These are phyloP conservation scores for Dipodomys merriami DNA, from an alignment of 2,113 vertebrate genomes.

Conservation along the genomic window DNA sequence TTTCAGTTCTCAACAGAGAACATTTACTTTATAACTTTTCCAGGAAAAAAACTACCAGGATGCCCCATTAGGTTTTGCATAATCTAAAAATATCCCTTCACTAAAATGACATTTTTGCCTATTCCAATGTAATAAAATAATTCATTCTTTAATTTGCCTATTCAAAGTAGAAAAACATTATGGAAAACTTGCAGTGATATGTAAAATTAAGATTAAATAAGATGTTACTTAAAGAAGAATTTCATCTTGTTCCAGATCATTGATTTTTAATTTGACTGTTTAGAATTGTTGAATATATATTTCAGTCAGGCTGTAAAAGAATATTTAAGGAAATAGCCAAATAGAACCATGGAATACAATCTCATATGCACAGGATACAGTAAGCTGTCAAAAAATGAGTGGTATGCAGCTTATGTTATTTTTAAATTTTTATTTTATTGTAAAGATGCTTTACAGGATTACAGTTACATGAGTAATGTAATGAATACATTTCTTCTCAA, in stretches of 20 bases:
- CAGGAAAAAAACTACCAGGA: conserved; percentile 34
- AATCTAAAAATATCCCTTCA: conserved; percentile 50
- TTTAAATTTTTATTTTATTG: no score
- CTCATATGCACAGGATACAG: not conserved
- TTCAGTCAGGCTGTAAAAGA: not conserved
- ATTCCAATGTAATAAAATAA: not conserved
- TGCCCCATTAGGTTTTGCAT: not conserved
- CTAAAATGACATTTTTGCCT: not conserved
- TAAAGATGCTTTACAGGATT: no score
- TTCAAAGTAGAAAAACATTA: not conserved
- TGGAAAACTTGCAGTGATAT: not conserved
- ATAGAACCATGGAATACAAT: not conserved
- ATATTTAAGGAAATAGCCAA: not conserved
- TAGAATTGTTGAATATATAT: not conserved
- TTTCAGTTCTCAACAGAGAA: conserved; percentile 67
- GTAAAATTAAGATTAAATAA: not conserved
- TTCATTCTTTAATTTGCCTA: not conserved
- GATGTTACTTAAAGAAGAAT: not conserved
- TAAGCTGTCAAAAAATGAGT: not conserved
- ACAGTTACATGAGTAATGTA: no score
- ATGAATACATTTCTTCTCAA: no score
- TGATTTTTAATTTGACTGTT: not conserved
- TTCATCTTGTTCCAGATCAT: conserved; percentile 4
- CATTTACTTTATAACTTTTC: conserved; percentile 53
- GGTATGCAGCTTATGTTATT: not conserved